Conservation (phyloP, 2,113 vertebrate genomes). For the Gulo gulo region DNA sequence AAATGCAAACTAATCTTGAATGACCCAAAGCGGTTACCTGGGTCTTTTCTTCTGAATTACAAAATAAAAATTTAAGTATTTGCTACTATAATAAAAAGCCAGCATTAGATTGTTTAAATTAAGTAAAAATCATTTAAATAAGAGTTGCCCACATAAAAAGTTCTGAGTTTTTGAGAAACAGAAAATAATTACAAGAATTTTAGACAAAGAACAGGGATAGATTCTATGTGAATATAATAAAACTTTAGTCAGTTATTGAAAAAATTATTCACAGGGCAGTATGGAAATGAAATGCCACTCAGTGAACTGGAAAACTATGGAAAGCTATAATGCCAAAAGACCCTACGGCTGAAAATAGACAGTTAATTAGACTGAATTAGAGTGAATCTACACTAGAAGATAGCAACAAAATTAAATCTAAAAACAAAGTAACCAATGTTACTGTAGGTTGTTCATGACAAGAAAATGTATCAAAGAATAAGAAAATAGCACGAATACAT, state of each 20-base stretch:
- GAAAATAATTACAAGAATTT: constrained; percentile 33
- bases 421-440: background rate
- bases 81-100: background rate
- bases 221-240: constrained; percentile 18
- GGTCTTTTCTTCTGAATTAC: background rate
- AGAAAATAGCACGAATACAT: background rate
- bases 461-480: background rate
- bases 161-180: background rate
- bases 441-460: background rate
- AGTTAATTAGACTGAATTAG: constrained; percentile 24
- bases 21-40: background rate
- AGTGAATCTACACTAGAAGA: background rate
- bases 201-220: background rate
- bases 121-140: constrained; percentile 17
- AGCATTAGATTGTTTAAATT: background rate
- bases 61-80: constrained; percentile 8
- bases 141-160: background rate
- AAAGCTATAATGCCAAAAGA: constrained; percentile 47
- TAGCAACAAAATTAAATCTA: background rate
- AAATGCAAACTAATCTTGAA: constrained; percentile 4
- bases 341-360: background rate
- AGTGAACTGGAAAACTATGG: constrained; percentile 39
- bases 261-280: constrained; percentile 16
- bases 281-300: constrained; percentile 12
- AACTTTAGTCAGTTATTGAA: constrained; percentile 25